Percentiles rank a stretch among this genome's conserved stretches.
These are phyloP conservation scores for Lepidurus apus DNA, from an alignment of 1,140 invertebrate species.

Conservation along the genomic window DNA sequence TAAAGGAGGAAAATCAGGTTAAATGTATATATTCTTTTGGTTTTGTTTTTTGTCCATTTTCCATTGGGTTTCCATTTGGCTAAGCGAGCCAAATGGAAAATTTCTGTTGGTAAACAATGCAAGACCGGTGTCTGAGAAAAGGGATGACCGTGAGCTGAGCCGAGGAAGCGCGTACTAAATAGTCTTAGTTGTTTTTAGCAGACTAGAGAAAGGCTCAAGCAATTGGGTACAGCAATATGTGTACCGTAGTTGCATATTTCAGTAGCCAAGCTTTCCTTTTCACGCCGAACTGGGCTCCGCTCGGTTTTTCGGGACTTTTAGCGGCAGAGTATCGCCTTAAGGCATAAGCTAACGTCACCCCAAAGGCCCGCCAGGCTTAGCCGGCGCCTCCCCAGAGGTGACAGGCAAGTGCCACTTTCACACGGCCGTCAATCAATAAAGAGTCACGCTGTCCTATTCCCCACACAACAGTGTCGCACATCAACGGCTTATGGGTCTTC, in stretches of 20 bases:
- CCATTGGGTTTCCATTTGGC: no score
- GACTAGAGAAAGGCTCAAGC: neutral
- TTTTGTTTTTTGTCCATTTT: no score
- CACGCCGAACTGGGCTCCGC: neutral
- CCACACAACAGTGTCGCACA: conserved; percentile 1
- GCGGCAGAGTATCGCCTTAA: neutral
- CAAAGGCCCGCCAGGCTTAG: neutral
- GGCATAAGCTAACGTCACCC: conserved; percentile 6
- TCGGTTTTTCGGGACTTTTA: neutral
- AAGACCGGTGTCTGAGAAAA: no score
- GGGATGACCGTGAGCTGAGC: no score
- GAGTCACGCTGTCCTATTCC: neutral
- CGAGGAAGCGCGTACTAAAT: no score
- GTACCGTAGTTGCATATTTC: neutral
- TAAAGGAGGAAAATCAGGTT: no score
- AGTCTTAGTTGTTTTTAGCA: no score
- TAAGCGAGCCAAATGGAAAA: no score
- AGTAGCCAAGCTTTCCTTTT: neutral
- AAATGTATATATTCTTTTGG: no score
- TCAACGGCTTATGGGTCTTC: neutral
- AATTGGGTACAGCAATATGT: neutral
- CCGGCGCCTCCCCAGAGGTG: conserved; percentile 7
- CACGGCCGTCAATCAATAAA: conserved; percentile 18
- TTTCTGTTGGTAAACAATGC: no score
- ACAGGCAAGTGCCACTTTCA: conserved; percentile 17